A percentile compares a stretch with the other conserved stretches of the same genome.
phyloP scores from a whole-genome alignment of 2,113 vertebrate species.

The Pao palembangensis region DNA sequence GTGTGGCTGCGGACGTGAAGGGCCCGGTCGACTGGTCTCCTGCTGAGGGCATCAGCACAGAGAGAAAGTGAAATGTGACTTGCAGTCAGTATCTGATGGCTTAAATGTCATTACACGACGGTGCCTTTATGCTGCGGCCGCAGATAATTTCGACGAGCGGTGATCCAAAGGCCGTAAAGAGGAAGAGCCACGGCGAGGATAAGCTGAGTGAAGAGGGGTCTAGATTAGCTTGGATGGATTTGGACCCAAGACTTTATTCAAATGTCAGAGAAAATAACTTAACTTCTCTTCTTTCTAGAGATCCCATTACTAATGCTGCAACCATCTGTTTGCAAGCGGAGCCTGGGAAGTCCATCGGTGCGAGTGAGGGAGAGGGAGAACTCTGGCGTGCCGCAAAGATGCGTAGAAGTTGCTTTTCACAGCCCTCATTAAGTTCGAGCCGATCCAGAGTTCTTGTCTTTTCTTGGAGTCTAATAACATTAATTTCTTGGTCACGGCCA shows the following conservation, averaged over 20 bases:
- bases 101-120: slow-evolving; percentile 61
- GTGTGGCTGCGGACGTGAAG: slow-evolving; percentile 55
- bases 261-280: slow-evolving; percentile 68
- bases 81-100: slow-evolving; percentile 24
- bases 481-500: slow-evolving; percentile 53
- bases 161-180: slow-evolving; percentile 54
- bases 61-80: slow-evolving; percentile 32
- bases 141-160: slow-evolving; percentile 51
- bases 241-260: slow-evolving; percentile 55
- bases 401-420: slow-evolving; percentile 28
- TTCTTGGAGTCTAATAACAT: slow-evolving; percentile 49
- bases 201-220: slow-evolving; percentile 53
- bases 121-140: slow-evolving; percentile 44
- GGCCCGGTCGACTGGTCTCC: slow-evolving; percentile 45
- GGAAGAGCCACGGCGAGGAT: slow-evolving; percentile 51
- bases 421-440: slow-evolving; percentile 38
- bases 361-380: slow-evolving; percentile 19
- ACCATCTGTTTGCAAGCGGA: slow-evolving; percentile 49
- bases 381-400: slow-evolving; percentile 25
- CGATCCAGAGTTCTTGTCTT: slow-evolving; percentile 50
- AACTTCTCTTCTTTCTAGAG: slow-evolving; percentile 38
- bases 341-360: slow-evolving; percentile 32
- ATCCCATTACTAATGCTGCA: slow-evolving; percentile 35
- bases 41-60: slow-evolving; percentile 55
- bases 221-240: slow-evolving; percentile 60